These are phyloP conservation scores for Gadus macrocephalus DNA, from an alignment of 2,113 vertebrate genomes.

Conservation along the genomic window DNA sequence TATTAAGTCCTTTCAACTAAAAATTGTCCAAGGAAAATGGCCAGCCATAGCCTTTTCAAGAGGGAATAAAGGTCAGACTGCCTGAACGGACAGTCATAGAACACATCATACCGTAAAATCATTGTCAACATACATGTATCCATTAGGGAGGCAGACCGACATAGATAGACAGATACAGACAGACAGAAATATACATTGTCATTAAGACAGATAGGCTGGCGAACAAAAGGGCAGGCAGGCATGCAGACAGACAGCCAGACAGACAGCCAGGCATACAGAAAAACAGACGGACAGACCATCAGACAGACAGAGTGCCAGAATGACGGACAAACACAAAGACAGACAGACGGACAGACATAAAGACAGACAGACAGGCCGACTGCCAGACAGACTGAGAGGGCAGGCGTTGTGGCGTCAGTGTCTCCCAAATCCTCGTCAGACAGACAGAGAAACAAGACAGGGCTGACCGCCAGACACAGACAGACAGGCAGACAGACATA, in stretches of 20 bases:
- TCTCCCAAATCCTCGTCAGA: background rate
- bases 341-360: background rate
- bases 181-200: background rate
- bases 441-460: background rate
- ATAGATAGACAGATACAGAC: constrained; percentile 8
- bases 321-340: background rate
- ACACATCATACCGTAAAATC: background rate
- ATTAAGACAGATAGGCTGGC: background rate
- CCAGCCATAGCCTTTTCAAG: too few relatives aligned
- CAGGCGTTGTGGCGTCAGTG: background rate
- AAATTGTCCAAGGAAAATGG: too few relatives aligned
- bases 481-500: background rate
- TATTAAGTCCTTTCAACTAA: too few relatives aligned
- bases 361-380: background rate
- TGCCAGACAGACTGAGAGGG: background rate
- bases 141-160: background rate
- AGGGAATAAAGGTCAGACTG: too few relatives aligned
- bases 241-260: background rate
- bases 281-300: background rate
- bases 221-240: background rate
- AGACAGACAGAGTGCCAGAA: background rate
- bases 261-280: background rate
- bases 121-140: background rate
- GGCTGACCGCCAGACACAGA: background rate
- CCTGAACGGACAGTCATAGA: background rate